These are phyloP conservation scores for Oophaga sylvatica DNA, from an alignment of 2,797 vertebrate genomes.

Conservation along the genomic window DNA sequence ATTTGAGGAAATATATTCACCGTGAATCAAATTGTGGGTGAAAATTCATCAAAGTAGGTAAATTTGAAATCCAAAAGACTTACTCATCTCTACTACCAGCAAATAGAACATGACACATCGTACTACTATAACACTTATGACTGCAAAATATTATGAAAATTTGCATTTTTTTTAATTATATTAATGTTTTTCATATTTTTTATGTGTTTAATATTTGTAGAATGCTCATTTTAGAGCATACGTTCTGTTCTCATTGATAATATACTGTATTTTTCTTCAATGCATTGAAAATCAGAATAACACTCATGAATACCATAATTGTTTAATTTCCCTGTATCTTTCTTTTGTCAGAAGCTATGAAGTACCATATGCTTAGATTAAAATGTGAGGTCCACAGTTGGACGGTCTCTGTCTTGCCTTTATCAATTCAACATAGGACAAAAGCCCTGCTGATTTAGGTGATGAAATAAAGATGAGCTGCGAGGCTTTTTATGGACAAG, in stretches of 20 bases:
- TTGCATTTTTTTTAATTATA: background rate
- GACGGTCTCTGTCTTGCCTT: conserved; percentile 35
- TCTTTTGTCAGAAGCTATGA: background rate
- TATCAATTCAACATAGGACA: conserved; percentile 34
- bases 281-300: background rate
- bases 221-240: background rate
- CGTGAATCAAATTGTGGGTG: too few relatives aligned
- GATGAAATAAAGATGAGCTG: conserved; percentile 58
- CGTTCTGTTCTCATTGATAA: background rate
- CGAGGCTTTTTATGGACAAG: conserved; percentile 49
- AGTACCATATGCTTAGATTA: conserved; percentile 49
- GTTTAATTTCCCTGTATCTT: background rate
- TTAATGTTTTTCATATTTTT: background rate
- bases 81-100: background rate
- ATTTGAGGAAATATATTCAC: too few relatives aligned
- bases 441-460: conserved; percentile 42
- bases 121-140: background rate
- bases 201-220: background rate
- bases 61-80: too few relatives aligned
- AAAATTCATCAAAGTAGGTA: too few relatives aligned
- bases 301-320: background rate
- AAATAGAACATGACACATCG: background rate
- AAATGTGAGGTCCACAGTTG: conserved; percentile 24
- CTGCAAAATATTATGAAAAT: background rate
- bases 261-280: background rate